Evolutionary conservation across 2,888 invertebrate species (phyloP).

Genomic region (Ichneumoninae sp.): DNA sequence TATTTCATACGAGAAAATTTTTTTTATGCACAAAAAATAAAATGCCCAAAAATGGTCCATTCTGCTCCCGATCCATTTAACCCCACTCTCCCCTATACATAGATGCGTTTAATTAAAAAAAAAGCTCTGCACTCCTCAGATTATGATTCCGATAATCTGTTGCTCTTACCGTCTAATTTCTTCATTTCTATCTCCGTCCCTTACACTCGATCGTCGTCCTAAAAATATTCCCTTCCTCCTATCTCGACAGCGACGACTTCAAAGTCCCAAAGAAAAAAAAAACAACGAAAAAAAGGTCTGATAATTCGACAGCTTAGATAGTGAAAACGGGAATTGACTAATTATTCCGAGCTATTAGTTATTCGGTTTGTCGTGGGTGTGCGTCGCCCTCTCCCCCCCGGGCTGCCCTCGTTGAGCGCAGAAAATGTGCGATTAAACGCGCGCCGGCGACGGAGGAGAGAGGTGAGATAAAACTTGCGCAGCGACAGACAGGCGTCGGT

Average conservation of each 20-base stretch:
- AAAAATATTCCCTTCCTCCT: neutral
- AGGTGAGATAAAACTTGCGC: slow-evolving; percentile 43
- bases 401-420: slow-evolving; percentile 10
- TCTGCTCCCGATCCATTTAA: too few relatives aligned
- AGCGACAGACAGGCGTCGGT: slow-evolving; percentile 60
- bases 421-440: slow-evolving; percentile 26
- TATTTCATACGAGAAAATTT: too few relatives aligned
- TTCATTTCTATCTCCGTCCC: neutral
- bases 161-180: neutral
- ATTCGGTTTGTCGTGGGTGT: slow-evolving; percentile 27
- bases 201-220: slow-evolving; percentile 1
- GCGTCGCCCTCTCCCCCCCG: neutral
- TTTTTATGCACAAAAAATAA: too few relatives aligned
- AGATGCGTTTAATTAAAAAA: too few relatives aligned
- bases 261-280: neutral
- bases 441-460: slow-evolving; percentile 24
- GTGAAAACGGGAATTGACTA: slow-evolving; percentile 8
- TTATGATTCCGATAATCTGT: too few relatives aligned
- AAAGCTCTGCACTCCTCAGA: too few relatives aligned
- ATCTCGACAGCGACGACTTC: neutral
- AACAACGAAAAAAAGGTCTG: neutral
- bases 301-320: neutral
- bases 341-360: slow-evolving; percentile 58
- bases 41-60: too few relatives aligned
- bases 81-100: too few relatives aligned